Conservation (phyloP, 1,140 invertebrate genomes). For the Drosophila nikananu region DNA sequence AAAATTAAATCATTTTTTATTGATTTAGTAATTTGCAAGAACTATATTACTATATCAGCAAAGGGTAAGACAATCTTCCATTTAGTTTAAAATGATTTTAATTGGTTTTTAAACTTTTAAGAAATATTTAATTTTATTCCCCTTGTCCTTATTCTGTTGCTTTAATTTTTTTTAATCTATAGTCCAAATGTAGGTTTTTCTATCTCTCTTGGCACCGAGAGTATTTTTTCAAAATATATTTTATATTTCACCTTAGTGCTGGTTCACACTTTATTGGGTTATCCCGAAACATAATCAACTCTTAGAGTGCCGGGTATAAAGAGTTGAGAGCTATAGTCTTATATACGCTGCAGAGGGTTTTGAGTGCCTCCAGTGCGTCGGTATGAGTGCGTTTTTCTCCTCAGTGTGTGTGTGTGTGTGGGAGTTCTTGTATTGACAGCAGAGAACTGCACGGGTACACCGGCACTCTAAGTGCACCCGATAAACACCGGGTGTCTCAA, state of each 20-base stretch:
- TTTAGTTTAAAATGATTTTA: no score
- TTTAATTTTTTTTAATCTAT: neutral
- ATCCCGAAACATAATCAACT: constrained; percentile 7
- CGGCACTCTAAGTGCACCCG: no score
- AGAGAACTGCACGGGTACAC: no score
- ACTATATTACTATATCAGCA: no score
- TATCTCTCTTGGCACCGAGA: no score
- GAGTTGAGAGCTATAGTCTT: constrained; percentile 21
- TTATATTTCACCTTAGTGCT: no score
- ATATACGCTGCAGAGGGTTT: constrained; percentile 5
- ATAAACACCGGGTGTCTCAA: no score
- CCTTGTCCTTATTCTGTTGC: neutral
- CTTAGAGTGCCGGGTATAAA: constrained; percentile 19
- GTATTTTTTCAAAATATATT: neutral
- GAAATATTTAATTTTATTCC: no score
- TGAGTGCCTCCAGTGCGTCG: constrained; percentile 21
- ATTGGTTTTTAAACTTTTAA: no score
- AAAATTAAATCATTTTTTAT: no score
- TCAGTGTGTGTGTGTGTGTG: constrained; percentile 30
- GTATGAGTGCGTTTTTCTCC: constrained; percentile 12
- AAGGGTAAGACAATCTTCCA: no score
- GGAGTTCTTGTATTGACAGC: constrained; percentile 63
- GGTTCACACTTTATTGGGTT: neutral
- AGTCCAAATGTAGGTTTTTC: neutral
- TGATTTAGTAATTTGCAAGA: no score